Conservation (phyloP, 2,113 vertebrate species). For the Gallinago media region DNA sequence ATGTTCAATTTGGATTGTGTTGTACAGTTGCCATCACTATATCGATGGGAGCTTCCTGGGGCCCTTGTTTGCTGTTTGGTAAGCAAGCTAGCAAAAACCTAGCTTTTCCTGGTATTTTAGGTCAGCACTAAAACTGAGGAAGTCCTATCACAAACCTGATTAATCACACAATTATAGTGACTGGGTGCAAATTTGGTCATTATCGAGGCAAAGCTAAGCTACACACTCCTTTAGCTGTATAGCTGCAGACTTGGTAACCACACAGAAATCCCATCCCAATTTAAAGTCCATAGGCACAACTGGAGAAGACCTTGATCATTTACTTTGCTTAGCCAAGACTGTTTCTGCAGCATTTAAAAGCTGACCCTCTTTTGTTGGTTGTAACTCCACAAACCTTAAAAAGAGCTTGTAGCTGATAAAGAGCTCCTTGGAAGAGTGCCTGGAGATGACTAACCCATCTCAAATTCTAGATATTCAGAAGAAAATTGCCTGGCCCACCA, state of each 20-base stretch:
- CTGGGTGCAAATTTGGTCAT: neutral
- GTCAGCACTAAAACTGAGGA: neutral
- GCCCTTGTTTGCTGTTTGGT: neutral
- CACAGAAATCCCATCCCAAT: neutral
- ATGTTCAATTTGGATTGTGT: fast-evolving
- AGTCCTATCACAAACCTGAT: neutral
- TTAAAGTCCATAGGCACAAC: fast-evolving
- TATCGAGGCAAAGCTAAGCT: neutral
- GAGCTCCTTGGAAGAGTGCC: slow-evolving; percentile 16
- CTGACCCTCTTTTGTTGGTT: neutral
- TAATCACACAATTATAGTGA: neutral
- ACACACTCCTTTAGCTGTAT: neutral
- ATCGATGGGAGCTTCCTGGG: neutral
- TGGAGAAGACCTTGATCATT: neutral
- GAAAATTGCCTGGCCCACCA: neutral
- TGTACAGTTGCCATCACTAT: too few relatives aligned
- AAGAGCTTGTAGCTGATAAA: neutral
- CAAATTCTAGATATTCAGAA: neutral
- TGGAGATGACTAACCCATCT: slow-evolving; percentile 11
- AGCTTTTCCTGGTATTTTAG: neutral
- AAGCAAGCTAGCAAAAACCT: neutral
- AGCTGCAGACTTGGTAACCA: neutral
- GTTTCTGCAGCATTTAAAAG: neutral
- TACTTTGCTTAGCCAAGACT: neutral
- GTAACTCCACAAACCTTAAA: neutral